Conservation (phyloP, 2,888 invertebrate species). For the Lissonota sp. region DNA sequence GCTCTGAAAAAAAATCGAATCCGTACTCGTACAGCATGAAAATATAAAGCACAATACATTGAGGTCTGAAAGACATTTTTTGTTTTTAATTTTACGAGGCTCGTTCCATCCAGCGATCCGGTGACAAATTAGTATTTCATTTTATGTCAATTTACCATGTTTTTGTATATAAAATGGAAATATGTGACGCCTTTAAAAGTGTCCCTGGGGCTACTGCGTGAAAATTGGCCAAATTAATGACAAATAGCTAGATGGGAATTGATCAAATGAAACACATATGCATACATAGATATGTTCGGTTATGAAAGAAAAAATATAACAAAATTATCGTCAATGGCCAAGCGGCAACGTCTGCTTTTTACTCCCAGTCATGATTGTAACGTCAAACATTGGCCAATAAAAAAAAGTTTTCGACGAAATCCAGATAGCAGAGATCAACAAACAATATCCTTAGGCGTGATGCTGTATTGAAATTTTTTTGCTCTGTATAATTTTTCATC, state of each 20-base stretch:
- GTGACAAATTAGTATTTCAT: too few relatives aligned
- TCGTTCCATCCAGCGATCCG: too few relatives aligned
- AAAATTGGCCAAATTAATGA: too few relatives aligned
- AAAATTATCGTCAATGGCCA: conserved; percentile 43
- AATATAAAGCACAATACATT: conserved; percentile 69
- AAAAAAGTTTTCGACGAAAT: conserved; percentile 16
- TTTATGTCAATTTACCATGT: too few relatives aligned
- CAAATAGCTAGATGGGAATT: too few relatives aligned
- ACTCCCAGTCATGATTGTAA: conserved; percentile 13
- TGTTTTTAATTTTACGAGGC: too few relatives aligned
- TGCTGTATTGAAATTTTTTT: neutral
- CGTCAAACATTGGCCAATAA: neutral
- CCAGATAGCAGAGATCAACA: neutral
- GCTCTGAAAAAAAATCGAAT: conserved; percentile 11
- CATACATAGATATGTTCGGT: conserved; percentile 27
- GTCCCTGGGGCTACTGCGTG: too few relatives aligned
- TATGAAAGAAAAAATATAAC: conserved; percentile 26
- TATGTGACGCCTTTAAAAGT: too few relatives aligned
- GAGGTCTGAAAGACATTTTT: neutral
- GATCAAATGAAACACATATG: too few relatives aligned
- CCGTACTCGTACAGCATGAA: conserved; percentile 58
- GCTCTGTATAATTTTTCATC: neutral
- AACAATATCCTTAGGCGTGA: neutral
- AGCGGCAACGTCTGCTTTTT: conserved; percentile 19
- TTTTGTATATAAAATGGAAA: too few relatives aligned